Conservation (phyloP, 92 coral and sea anemone species). For the Porites rus region DNA sequence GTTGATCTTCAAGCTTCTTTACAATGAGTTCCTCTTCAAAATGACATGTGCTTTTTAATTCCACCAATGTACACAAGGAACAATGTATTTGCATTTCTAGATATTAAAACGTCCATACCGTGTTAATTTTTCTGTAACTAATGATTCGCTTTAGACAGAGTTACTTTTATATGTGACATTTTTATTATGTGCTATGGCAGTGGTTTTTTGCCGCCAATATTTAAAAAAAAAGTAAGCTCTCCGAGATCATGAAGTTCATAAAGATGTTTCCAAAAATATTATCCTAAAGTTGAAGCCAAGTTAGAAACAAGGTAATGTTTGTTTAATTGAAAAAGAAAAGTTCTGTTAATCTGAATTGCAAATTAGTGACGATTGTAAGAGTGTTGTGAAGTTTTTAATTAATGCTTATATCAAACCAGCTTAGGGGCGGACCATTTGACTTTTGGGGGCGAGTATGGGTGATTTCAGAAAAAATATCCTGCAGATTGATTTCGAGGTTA, state of each 20-base stretch:
- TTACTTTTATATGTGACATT: neutral
- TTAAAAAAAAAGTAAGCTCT: neutral
- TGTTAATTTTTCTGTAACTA: constrained; percentile 40
- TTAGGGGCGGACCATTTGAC: neutral
- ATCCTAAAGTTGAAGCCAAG: neutral
- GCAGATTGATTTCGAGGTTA: too few relatives aligned
- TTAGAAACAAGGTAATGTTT: neutral
- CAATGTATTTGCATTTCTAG: constrained; percentile 43
- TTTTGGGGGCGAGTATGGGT: too few relatives aligned
- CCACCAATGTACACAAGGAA: constrained; percentile 17
- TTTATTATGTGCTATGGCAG: too few relatives aligned
- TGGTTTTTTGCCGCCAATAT: neutral
- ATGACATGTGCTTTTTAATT: neutral
- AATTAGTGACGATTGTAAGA: constrained; percentile 9
- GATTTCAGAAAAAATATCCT: too few relatives aligned
- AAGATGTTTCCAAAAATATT: neutral
- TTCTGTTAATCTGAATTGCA: constrained; percentile 44
- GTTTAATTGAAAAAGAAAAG: neutral
- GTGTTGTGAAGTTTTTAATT: neutral
- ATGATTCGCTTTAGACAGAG: neutral
- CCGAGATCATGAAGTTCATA: neutral
- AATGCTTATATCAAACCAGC: constrained; percentile 6
- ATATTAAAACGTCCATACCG: neutral
- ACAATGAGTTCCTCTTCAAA: neutral
- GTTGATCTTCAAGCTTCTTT: constrained; percentile 27